A percentile compares a stretch with the other conserved stretches of the same genome.
Conservation (phyloP, 1,140 invertebrate species). For the Rhagoletis pomonella region DNA sequence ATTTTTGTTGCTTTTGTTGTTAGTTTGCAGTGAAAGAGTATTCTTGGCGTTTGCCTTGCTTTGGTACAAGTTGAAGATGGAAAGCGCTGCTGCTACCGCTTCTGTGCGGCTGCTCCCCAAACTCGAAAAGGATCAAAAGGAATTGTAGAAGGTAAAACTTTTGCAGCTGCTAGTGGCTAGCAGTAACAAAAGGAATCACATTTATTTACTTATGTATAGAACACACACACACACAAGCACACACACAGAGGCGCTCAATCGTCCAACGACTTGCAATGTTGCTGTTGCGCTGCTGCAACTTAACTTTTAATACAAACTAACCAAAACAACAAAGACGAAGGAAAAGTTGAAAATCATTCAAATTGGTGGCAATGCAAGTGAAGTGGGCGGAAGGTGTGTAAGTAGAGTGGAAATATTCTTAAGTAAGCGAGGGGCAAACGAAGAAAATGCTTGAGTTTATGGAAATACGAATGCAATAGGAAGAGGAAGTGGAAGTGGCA, state of each 20-base stretch:
- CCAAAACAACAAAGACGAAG: slow-evolving; percentile 8
- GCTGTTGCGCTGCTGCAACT: background rate
- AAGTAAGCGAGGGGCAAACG: background rate
- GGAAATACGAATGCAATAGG: background rate
- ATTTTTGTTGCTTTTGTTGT: slow-evolving; percentile 10
- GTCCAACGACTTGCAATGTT: background rate
- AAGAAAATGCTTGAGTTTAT: background rate
- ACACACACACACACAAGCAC: background rate
- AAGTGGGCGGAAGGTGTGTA: background rate
- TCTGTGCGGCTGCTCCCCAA: slow-evolving; percentile 30
- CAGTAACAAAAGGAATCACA: slow-evolving; percentile 19
- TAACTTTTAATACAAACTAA: slow-evolving; percentile 22
- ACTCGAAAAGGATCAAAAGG: slow-evolving; percentile 30
- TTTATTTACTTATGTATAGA: slow-evolving; percentile 8
- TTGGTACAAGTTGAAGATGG: background rate
- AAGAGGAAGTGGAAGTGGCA: slow-evolving; percentile 16
- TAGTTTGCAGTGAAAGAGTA: background rate
- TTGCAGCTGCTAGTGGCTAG: slow-evolving; percentile 33
- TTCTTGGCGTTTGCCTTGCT: background rate
- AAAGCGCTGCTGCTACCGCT: background rate
- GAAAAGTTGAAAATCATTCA: slow-evolving; percentile 32
- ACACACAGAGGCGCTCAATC: too few relatives aligned
- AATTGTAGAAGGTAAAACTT: slow-evolving; percentile 36
- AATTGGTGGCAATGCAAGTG: background rate
- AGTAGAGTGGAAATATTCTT: background rate